Evolutionary conservation across 64 coral and sea anemone genomes (phyloP), one percentile per base, ranked within the genome.

Genomic region (Platygyra sinensis): DNA sequence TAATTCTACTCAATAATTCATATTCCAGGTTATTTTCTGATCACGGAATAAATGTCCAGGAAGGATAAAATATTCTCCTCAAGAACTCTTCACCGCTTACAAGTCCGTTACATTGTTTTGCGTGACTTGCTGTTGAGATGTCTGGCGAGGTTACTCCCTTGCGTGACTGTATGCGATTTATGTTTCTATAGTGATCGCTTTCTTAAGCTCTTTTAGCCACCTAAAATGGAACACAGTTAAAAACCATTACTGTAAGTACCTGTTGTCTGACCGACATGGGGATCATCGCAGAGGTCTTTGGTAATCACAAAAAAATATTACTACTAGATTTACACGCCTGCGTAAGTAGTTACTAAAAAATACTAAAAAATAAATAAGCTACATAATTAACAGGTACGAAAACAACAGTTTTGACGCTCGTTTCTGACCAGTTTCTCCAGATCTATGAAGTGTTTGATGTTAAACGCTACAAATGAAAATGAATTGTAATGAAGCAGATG

Each of bases 171-270:
- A 29, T 28, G 12, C 12, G 3, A 71, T 20, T 49, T 19, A 24
- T 5, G 22, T 39, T 64, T 73, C 39, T 57, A 91, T 76, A 0
- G 89, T 91, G 15, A 79, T 85, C 10, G 89, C 89, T 91, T 91
- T 91, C 33, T 38, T 74, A 24, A 91, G 36, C 52, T 84, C 89
- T 75, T 63, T 52, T 19, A 76, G 27, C 89, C 89, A 88, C 86
- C 86, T 88, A 33, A 76, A 87, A 30, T 24, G 8, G 11, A 20
- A 74, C 7, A 74, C 13, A 74, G 25, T 54, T 2, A 7, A 86
- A 33, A 7, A 30, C 19, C 74, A 24, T 17, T 33, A 76, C 5
- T 76, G 20, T 11, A 17, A 33, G 16, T 76, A 4, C 4, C n/a
- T 28, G 17, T 76, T 76, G 16, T 30, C 7, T 33, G 29, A 76